Evolutionary conservation across 53 echinoderm and acorn worm species (phyloP), one percentile per base, ranked within the genome.

Genomic region (Apostichopus leukothele): DNA sequence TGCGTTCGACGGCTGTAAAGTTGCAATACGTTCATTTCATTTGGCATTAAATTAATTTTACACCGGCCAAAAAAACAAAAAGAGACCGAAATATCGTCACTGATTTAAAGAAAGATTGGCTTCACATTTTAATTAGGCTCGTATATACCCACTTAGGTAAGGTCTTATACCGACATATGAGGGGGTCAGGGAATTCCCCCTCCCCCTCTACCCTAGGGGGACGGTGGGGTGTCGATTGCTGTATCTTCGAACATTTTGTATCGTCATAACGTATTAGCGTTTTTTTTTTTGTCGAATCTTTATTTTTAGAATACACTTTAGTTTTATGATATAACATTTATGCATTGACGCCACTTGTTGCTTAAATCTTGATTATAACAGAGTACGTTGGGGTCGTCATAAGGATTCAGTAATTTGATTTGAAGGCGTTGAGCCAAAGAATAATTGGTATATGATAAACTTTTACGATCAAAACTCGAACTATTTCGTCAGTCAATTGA

Each of bases 151-250:
- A 87, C 88, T 75, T 87, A 87, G 88, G 21, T 52, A 22, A 87
- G 74, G 51, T 87, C 74, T 75, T 19, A 23, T 13, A 50, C 26
- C 74, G 20, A 19, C n/a, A 50, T 53, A 55, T 74, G 53, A 87
- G 88, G 88, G 88, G 88, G 88, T 87, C 74, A 19, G n/a, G 19
- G 51, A 74, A 75, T 54, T 87, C 74, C 75, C 90, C 90, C 90
- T 79, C 90, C 90, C 90, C 88, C 83, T 81, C 87, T 90, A 90
- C 90, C 90, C 87, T 84, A 87, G 90, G 83, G 90, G 90, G 90
- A 92, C 92, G 90, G 92, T 87, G 52, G 92, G 92, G 92, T 92
- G 92, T 92, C 92, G 92, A 92, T 87, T 87, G 75, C 75, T n/a
- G 9, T 18, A 21, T 11, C 20, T 53, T 75, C 53, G 1, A 74